Evolutionary conservation across 2,113 vertebrate genomes (phyloP), one percentile per base, ranked within the genome.

Genomic region (Fregetta grallaria): DNA sequence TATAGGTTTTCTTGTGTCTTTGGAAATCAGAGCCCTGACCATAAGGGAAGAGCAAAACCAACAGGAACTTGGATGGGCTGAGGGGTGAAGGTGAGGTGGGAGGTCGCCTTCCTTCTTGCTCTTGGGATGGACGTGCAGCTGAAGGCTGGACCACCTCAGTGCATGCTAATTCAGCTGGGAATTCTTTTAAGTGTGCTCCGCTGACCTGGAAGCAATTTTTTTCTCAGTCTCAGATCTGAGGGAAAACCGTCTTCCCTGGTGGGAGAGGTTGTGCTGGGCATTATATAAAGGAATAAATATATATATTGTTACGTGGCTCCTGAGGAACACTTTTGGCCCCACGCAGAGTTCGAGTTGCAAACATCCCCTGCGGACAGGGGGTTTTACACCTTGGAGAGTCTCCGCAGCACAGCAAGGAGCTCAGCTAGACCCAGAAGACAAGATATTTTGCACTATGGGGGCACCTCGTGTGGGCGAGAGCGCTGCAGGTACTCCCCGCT

Each of bases 381-480:
- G 47, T 72, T 82, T 83, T 32, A 18, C 29, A 15, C 36, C n/a
- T 62, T 52, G 62, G 21, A 83, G 55, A 86, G 15, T 61, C 47
- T 59, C 6, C 3, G 2, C n/a, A 38, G 67, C 2, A 2, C 73
- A 53, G 71, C 10, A 13, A 13, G 88, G 68, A 93, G 42, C 47
- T 63, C 91, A 68, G 34, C 29, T 3, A 8, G 42, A 32, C 16
- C 22, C 81, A 44, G 47, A 36, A 50, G 70, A 26, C 1, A 36
- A 50, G 70, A 26, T 0, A 3, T 52, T 67, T 45, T 73, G 32
- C 85, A 27, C 26, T 18, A 1, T 11, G 20, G 15, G 29, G n/a
- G 5, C 12, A 36, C 18, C 21, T 34, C 1, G 0, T 0, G 1
- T 6, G 1, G 11, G 17, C 2, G 2, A 27, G 22, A 36, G n/a